phyloP scores from a whole-genome alignment of 1,140 invertebrate species.

The Drosophila eugracilis region DNA sequence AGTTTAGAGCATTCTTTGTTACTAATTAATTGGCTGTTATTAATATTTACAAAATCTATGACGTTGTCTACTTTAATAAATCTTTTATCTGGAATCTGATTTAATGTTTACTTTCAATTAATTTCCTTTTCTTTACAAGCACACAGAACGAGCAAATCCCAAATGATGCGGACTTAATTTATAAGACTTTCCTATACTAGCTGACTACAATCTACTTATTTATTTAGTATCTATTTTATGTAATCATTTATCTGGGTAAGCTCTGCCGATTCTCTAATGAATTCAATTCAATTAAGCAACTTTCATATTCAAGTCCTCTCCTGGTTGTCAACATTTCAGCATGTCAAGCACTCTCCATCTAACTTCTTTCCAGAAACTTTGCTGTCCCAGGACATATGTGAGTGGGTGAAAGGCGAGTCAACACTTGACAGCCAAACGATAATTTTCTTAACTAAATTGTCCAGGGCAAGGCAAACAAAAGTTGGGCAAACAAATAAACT shows the following conservation, averaged over 20 bases:
- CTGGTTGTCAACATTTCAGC: constrained; percentile 19
- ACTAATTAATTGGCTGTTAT: background rate
- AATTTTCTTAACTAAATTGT: constrained; percentile 80
- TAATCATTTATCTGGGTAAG: constrained; percentile 9
- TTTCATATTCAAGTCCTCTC: constrained; percentile 35
- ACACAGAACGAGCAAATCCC: background rate
- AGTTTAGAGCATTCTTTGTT: background rate
- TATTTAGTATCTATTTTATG: constrained; percentile 39
- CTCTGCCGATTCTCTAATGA: constrained; percentile 31
- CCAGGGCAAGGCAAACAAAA: constrained; percentile 60
- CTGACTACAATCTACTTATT: constrained; percentile 13
- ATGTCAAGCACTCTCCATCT: constrained; percentile 29
- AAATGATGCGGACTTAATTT: constrained; percentile 5
- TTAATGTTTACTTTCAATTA: background rate
- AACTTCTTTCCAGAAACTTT: constrained; percentile 33
- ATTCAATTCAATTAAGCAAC: constrained; percentile 50
- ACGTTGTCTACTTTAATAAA: background rate
- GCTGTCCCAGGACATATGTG: constrained; percentile 14
- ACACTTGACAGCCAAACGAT: constrained; percentile 68
- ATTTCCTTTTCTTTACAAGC: constrained; percentile 1
- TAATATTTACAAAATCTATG: no score
- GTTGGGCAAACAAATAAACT: constrained; percentile 69
- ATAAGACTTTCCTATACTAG: constrained; percentile 1
- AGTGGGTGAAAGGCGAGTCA: constrained; percentile 23
- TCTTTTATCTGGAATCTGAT: background rate